phyloP scores from a whole-genome alignment of 2,888 invertebrate species.

The Scotopteryx bipunctaria region DNA sequence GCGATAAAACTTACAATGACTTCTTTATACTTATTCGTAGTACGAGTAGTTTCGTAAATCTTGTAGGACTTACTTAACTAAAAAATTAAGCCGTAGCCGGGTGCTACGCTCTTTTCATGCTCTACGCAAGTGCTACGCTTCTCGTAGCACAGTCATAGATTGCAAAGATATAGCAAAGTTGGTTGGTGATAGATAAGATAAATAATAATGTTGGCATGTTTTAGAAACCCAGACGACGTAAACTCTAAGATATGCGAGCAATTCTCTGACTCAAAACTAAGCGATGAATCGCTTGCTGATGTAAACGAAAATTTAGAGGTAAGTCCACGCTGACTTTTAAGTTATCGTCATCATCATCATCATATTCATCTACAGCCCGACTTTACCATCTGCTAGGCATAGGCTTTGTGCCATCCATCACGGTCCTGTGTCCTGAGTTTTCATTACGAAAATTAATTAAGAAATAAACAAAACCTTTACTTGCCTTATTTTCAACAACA shows the following conservation, averaged over 20 bases:
- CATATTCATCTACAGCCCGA: no score
- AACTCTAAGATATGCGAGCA: slow-evolving; percentile 73
- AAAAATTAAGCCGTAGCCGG: no score
- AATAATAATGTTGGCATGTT: slow-evolving; percentile 32
- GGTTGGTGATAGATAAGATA: no score
- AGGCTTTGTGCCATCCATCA: no score
- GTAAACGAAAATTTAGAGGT: slow-evolving; percentile 54
- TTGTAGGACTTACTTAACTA: slow-evolving; percentile 15
- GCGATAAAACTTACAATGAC: no score
- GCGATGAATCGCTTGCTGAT: slow-evolving; percentile 45
- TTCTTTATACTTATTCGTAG: no score
- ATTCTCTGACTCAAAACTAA: slow-evolving; percentile 68
- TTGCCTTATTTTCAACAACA: slow-evolving; percentile 36
- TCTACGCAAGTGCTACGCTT: slow-evolving; percentile 20
- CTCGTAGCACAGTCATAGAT: slow-evolving; percentile 5
- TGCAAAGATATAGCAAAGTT: background rate
- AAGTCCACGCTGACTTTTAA: slow-evolving; percentile 24
- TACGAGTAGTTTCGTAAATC: background rate
- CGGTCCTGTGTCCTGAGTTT: no score
- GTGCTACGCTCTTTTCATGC: no score
- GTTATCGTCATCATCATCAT: no score
- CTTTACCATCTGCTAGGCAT: no score
- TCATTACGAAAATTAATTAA: no score
- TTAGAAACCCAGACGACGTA: slow-evolving; percentile 64
- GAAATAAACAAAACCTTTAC: no score